A percentile compares a stretch with the other conserved stretches of the same genome.
Conservation (phyloP, 2,888 invertebrate species). For the Nymphalis urticae region DNA sequence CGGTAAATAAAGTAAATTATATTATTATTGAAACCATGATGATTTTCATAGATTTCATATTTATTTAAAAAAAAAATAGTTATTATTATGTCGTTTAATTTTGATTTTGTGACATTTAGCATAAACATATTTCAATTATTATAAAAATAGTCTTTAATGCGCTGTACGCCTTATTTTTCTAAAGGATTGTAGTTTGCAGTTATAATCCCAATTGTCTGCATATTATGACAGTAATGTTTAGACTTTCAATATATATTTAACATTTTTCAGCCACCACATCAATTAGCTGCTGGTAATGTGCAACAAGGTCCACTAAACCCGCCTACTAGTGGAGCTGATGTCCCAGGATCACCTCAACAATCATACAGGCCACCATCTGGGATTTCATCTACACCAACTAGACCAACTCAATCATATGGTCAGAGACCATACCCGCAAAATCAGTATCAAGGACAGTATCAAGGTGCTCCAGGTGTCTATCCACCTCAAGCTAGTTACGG, state of each 20-base stretch:
- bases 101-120: too few relatives aligned
- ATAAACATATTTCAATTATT: too few relatives aligned
- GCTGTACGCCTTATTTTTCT: too few relatives aligned
- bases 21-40: neutral
- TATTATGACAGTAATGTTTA: neutral
- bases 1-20: constrained; percentile 82
- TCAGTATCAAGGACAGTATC: constrained; percentile 83
- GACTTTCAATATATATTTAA: neutral
- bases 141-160: too few relatives aligned
- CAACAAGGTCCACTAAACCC: constrained; percentile 68
- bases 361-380: constrained; percentile 76
- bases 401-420: constrained; percentile 85
- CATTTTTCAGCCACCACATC: constrained; percentile 75
- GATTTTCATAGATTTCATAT: too few relatives aligned
- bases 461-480: constrained; percentile 81
- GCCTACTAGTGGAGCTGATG: constrained; percentile 65
- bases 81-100: too few relatives aligned
- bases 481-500: constrained; percentile 86
- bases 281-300: constrained; percentile 78
- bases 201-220: neutral
- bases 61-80: too few relatives aligned
- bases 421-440: constrained; percentile 86
- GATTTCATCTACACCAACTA: constrained; percentile 79
- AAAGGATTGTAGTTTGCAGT: neutral
- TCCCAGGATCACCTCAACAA: constrained; percentile 70